These are phyloP conservation scores for Siniperca obscura DNA, from an alignment of 2,797 vertebrate species.

Conservation along the genomic window DNA sequence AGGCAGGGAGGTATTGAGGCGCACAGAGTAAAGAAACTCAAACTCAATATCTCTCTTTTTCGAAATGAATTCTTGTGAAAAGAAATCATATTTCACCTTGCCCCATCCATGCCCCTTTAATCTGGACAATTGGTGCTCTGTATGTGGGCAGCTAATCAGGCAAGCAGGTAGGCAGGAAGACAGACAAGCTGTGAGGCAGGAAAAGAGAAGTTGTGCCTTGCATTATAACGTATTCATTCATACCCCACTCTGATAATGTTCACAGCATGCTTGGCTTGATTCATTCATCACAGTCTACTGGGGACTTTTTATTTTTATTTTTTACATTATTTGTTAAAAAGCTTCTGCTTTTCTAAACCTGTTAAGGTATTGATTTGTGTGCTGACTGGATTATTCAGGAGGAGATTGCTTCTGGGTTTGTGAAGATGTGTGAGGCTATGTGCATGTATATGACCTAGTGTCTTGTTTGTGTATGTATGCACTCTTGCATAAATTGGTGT, in stretches of 20 bases:
- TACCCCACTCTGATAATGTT: conserved; percentile 75
- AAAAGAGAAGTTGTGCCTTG: conserved; percentile 72
- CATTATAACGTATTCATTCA: conserved; percentile 81
- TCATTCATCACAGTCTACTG: conserved; percentile 79
- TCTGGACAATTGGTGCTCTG: conserved; percentile 71
- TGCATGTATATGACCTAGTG: conserved; percentile 25
- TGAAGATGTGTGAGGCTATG: conserved; percentile 38
- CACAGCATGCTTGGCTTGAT: conserved; percentile 74
- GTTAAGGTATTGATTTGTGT: conserved; percentile 63
- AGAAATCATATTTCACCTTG: conserved; percentile 63
- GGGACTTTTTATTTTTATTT: conserved; percentile 65
- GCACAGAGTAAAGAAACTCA: conserved; percentile 39
- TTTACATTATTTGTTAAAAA: conserved; percentile 71
- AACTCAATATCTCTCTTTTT: conserved; percentile 29
- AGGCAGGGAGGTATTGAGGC: conserved; percentile 32
- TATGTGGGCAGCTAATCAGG: conserved; percentile 77
- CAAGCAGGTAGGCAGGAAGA: conserved; percentile 67
- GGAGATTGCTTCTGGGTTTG: conserved; percentile 47
- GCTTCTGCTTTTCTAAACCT: conserved; percentile 66
- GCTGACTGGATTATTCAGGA: conserved; percentile 64
- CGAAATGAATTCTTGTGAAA: conserved; percentile 61
- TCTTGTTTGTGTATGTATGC: conserved; percentile 50
- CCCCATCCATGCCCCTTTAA: conserved; percentile 55
- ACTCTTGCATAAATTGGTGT: conserved; percentile 38
- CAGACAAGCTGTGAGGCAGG: conserved; percentile 75